Base-by-base conservation (phyloP, 2,797 vertebrate genomes). In the Chromis chromis region DNA sequence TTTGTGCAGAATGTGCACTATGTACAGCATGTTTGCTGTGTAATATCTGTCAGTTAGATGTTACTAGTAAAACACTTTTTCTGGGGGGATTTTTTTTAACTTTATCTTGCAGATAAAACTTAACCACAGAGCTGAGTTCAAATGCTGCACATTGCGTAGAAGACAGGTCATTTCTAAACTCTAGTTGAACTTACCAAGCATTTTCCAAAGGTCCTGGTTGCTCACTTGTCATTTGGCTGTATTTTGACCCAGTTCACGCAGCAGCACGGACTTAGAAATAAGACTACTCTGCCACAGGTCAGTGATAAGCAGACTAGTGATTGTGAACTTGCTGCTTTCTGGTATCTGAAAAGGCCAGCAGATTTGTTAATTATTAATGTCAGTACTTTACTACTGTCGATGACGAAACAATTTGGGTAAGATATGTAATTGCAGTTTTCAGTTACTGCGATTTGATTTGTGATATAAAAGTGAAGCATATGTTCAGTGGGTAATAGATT, bases 241-340 rank as follows among this genome's bases (percentile, higher is more conserved):
- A 19, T 27, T n/a, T 12, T 80, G 83, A 82, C 74, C 76, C 40
- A 86, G 17, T 80, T 87, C 27, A 74, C 28, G 33, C 22, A 27
- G 27, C 6, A 44, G 48, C 50, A 14, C 27, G 4, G 53, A 39
- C n/a, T 10, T 19, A 12, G 16, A 49, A 33, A 40, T 24, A 57
- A 31, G 2, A 10, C 9, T 27, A 6, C 14, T 36, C 40, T 27
- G 4, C 21, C 25, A 33, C 36, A 42, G 65, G 60, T 70, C 58
- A 67, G 16, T 39, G 49, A 66, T 64, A 65, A 75, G 65, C 13
- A 65, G 55, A 40, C n/a, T 31, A 8, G 4, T 49, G 48, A 39
- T 2, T 16, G 2, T 60, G 54, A 46, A 49, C 27, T 66, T 8
- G 4, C 24, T 46, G 55, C 39, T 49, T 31, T 71, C 22, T 67